Conservation (phyloP, 2,797 vertebrate genomes). For the Lepilemur septentrionalis region DNA sequence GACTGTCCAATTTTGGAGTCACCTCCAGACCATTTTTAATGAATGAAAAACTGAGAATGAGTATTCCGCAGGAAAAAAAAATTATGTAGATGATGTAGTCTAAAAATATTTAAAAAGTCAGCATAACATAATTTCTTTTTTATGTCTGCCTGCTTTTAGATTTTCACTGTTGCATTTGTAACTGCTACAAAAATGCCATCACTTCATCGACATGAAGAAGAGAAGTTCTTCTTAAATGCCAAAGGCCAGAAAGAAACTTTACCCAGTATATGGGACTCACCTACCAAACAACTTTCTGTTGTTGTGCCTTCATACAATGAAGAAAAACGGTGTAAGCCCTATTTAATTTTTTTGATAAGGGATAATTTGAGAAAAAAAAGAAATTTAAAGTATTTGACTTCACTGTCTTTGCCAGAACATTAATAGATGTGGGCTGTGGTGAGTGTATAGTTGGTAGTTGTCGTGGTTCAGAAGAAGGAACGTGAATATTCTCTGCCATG, state of each 20-base stretch:
- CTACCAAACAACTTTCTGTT: constrained; percentile 92
- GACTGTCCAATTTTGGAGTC: neutral
- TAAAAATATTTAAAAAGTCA: neutral
- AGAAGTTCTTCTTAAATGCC: constrained; percentile 89
- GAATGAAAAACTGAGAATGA: neutral
- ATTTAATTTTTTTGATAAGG: constrained; percentile 60
- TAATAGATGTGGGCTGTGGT: neutral
- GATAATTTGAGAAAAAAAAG: neutral
- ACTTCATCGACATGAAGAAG: constrained; percentile 86
- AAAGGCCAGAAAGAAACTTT: constrained; percentile 86
- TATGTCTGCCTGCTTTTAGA: constrained; percentile 78
- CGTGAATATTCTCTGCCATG: neutral
- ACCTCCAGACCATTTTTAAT: neutral
- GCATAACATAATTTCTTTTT: neutral
- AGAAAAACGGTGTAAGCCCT: constrained; percentile 93
- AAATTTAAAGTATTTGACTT: neutral
- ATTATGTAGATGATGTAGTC: neutral
- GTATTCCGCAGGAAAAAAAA: neutral
- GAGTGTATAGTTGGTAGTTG: neutral
- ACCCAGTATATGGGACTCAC: constrained; percentile 89
- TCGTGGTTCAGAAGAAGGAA: neutral
- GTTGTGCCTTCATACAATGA: constrained; percentile 97
- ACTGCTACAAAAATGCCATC: constrained; percentile 87
- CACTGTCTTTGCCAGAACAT: neutral
- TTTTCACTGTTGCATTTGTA: constrained; percentile 87